Evolutionary conservation across 1,140 invertebrate species (phyloP), one percentile per base, ranked within the genome.

Genomic region (Meteorus sp.): DNA sequence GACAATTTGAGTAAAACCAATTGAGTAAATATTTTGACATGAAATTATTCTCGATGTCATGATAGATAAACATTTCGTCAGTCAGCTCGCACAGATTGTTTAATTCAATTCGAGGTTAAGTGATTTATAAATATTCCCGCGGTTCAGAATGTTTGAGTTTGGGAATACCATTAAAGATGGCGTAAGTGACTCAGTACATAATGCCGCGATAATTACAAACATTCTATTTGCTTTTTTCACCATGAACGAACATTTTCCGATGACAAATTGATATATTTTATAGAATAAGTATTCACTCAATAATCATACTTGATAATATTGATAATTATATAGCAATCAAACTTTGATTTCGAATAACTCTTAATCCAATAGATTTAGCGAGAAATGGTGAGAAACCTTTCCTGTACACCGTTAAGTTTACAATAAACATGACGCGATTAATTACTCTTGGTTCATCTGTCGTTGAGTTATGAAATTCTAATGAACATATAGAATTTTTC

Each of bases 1-100:
- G 19, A 25, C 11, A 31, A 64, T 66, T 62, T 64, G 53, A 39
- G 53, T 37, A 55, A 62, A 53, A 17, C 62, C 57, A 56, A 64
- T 59, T 41, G 59, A 60, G 60, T 59, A 66, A 50, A 65, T 53
- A 47, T 62, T 58, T 41, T 53, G 56, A 2, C 45, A 23, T 39
- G 51, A 58, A 19, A 41, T 15, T 11, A 13, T 2, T 41, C 25
- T 47, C n/a, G 17, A 39, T 53, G 50, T 2, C 60, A 64, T n/a
- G 13, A 15, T 39, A 4, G 15, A 39, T 39, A 39, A 39, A 39
- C 15, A 39, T 39, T 2, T 3, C 8, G 8, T n/a, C 15, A 39
- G 37, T n/a, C 3, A 39, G 3, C 37, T 39, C 13, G 15, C 37
- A 39, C 13, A 4, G 37, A 39, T n/a, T 39, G 37, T 39, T 39